phyloP scores from a whole-genome alignment of 92 coral and sea anemone genomes.

The Umimayanthus chanpuru region DNA sequence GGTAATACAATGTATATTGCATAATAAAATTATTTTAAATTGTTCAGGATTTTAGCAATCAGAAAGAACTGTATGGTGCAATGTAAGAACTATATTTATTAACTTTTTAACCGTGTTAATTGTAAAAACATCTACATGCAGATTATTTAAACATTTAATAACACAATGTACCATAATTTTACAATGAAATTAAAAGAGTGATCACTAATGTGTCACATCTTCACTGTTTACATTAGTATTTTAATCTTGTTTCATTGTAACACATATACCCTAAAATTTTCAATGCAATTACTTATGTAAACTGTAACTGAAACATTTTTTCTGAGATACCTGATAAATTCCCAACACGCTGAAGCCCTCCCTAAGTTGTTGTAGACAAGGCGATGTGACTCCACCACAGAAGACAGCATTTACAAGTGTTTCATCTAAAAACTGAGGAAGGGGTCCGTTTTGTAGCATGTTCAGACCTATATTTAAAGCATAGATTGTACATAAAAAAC shows the following conservation, averaged over 20 bases:
- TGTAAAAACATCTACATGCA: not conserved
- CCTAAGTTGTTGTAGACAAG: conserved; percentile 37
- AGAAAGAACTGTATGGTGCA: conserved; percentile 6
- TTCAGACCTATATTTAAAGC: conserved; percentile 23
- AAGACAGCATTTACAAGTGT: conserved; percentile 32
- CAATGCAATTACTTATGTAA: not conserved
- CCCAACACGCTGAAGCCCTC: conserved; percentile 45
- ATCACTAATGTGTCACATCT: not conserved
- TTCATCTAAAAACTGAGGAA: conserved; percentile 37
- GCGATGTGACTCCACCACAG: conserved; percentile 41
- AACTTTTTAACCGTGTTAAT: not conserved
- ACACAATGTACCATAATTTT: not conserved
- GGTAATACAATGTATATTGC: no score
- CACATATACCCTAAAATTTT: not conserved
- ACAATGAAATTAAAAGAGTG: not conserved
- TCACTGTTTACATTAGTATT: not conserved
- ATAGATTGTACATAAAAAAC: conserved; percentile 1
- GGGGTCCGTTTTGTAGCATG: conserved; percentile 46
- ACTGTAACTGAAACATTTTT: not conserved
- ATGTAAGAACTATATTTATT: not conserved
- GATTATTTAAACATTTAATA: not conserved
- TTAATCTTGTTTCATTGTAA: not conserved
- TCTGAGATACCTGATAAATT: conserved; percentile 41
- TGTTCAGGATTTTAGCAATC: no score
- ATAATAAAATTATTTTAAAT: not conserved